Base-by-base conservation (phyloP, 2,888 invertebrate species). In the Folsomia manolachei region DNA sequence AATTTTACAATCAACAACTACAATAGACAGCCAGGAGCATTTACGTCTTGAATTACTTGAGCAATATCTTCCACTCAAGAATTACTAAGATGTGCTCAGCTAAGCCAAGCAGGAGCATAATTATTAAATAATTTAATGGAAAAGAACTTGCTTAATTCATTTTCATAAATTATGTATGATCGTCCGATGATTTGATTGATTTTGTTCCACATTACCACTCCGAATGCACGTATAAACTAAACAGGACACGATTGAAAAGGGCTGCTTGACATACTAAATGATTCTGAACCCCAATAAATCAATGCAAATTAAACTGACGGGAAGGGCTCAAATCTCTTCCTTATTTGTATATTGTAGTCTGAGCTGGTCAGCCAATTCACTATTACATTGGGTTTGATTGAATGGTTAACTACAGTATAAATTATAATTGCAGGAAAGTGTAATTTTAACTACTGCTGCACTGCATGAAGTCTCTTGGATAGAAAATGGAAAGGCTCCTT, bases 201-300 rank as follows among this genome's bases (percentile, higher is more conserved):
- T 39, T 39, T 39, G 14, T 39, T 39, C 39, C 39, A 39, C 14
- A 14, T 39, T 39, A 9, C 39, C 39, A 39, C 14, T 39, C 14
- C 39, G 39, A 39, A 39, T 14, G 39, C 39, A 39, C 4, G 39
- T 14, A 39, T 9, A 39, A 39, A 66, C 66, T 9, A 39, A 39
- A 66, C 66, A 66, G 52, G 66, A 51, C 66, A 66, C 66, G 66
- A 66, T 23, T 66, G 64, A n/a, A 21, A 19, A 66, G 39, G 18
- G 11, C 66, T 39, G 66, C 23, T 52, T 11, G 39, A 39, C 53
- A 11, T 19, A 19, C 23, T 66, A 66, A 66, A 66, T 66, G 23
- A 66, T 51, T 52, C 39, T 39, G 7, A 39, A 39, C 39, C n/a
- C n/a, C n/a, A 39, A 39, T 14, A 39, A 39, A 39, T 39, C 7